Evolutionary conservation across 2,113 vertebrate species (phyloP), one percentile per base, ranked within the genome.

Genomic region (Leptobrachium ailaonicum): DNA sequence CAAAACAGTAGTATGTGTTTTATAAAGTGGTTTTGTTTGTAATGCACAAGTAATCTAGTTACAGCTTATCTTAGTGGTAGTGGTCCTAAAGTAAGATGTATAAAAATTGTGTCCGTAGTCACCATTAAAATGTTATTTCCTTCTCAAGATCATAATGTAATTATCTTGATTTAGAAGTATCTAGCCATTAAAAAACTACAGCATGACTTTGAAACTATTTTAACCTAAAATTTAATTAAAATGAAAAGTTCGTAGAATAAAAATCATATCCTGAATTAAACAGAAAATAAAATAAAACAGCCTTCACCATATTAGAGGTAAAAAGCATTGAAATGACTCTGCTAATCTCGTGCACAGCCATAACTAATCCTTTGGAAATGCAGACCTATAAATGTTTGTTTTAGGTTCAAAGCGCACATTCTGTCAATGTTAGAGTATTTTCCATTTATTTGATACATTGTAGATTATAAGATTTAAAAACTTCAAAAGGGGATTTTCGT

Each of bases 401-500:
- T 66, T 41, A 66, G 45, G 53, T 54, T 76, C 53, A 42, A 54
- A 54, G 74, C 62, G 54, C 5, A 56, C 47, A 76, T 67, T 67
- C 12, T 64, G 50, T 47, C 62, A 44, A 41, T 63, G 14, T 56
- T 42, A 54, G 14, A 58, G 8, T 53, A 13, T 60, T 60, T 66
- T 76, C 47, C 74, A 42, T 76, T 32, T 56, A 32, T 76, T 76
- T 76, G 74, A 76, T 76, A 66, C 63, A 54, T 47, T 47, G 64
- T 54, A 76, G 74, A 67, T 76, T 67, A 76, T 53, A 13, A 67
- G 74, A 44, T 76, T 76, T 76, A 76, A 13, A 40, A 53, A 67
- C 63, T 76, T 76, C 45, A 76, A 76, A 76, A 76, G 74, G 66
- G 63, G 62, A 74, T 74, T 76, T 54, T 54, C n/a, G 32, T 13